Base-by-base conservation (phyloP, 2,888 invertebrate species). In the Baronia brevicornis region DNA sequence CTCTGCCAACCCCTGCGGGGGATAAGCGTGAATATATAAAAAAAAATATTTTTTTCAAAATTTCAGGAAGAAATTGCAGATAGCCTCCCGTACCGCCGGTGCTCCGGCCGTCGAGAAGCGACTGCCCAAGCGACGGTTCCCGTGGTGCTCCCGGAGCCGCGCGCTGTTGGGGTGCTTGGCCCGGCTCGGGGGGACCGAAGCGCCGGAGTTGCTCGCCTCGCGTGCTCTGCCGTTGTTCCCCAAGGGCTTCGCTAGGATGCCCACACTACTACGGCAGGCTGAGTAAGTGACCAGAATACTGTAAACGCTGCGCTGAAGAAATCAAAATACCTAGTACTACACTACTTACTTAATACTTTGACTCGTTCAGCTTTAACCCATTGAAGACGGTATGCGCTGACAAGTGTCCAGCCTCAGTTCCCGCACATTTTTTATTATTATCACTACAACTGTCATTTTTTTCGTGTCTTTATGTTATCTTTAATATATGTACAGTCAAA, bases 101-200 rank as follows among this genome's bases (percentile, higher is more conserved):
- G 86, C 87, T 14, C 86, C 88, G 21, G 63, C 74, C 23, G 86
- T 87, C 40, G 75, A 84, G 52, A 71, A 86, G 48, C 79, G 88
- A 0, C 80, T 90, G 28, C 92, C 92, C 2, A 89, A 90, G 51
- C 88, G 90, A 11, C 87, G 89, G 38, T 94, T 92, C 73, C 87
- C 89, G 13, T 93, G 93, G 92, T 90, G 88, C 38, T 44, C 41
- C 0, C 59, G 61, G 10, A 38, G 51, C 7, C 48, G 77, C 0
- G 54, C 57, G 3, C 49, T 77, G 39, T 60, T 60, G 25, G 50
- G 19, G 3, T 35, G 38, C 4, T 48, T 54, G 21, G 50, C 39
- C 36, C 44, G 44, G 5, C 48, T 62, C 13, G 55, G 46, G 5
- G 47, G 41, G 7, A 35, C 43, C 24, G 38, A 28, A 3, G 36